Evolutionary conservation across 2,888 invertebrate genomes (phyloP).

Genomic region (Tenthredo scrophulariae): DNA sequence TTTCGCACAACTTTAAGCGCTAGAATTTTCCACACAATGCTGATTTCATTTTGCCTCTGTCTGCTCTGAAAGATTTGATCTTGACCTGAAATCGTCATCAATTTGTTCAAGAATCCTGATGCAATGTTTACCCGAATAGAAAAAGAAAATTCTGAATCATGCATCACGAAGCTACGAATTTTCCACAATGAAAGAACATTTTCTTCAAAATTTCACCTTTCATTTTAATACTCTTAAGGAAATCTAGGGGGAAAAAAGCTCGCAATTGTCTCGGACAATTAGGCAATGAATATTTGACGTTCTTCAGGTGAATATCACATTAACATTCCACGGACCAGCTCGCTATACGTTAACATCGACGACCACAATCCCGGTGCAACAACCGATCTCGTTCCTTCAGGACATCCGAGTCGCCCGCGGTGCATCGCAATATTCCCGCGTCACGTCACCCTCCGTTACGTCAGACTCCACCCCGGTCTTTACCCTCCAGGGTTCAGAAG

Average conservation of each 20-base stretch:
- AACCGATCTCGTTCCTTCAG: slow-evolving; percentile 67
- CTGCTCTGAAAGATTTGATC: not conserved
- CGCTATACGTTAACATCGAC: slow-evolving; percentile 69
- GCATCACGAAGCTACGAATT: not conserved
- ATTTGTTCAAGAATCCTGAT: not conserved
- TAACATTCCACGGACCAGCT: slow-evolving; percentile 72
- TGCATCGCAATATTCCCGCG: slow-evolving; percentile 67
- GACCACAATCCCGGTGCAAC: slow-evolving; percentile 61
- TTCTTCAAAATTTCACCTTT: not conserved
- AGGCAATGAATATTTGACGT: not conserved
- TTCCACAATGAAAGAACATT: not conserved
- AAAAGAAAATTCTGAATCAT: not conserved
- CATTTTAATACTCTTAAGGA: not conserved
- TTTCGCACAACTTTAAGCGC: not conserved
- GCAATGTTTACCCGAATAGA: not conserved
- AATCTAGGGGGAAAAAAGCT: not conserved
- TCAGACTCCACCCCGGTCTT: slow-evolving; percentile 63
- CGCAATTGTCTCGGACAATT: not conserved
- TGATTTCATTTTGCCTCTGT: not conserved
- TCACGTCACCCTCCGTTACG: slow-evolving; percentile 68
- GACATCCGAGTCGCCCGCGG: slow-evolving; percentile 64
- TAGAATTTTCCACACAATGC: not conserved
- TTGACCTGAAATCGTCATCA: not conserved
- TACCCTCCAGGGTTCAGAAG: slow-evolving; percentile 68
- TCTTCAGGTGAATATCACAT: slow-evolving; percentile 70